Evolutionary conservation across 1,140 invertebrate species (phyloP), one percentile per base, ranked within the genome.

Genomic region (Nautilus pompilius): DNA sequence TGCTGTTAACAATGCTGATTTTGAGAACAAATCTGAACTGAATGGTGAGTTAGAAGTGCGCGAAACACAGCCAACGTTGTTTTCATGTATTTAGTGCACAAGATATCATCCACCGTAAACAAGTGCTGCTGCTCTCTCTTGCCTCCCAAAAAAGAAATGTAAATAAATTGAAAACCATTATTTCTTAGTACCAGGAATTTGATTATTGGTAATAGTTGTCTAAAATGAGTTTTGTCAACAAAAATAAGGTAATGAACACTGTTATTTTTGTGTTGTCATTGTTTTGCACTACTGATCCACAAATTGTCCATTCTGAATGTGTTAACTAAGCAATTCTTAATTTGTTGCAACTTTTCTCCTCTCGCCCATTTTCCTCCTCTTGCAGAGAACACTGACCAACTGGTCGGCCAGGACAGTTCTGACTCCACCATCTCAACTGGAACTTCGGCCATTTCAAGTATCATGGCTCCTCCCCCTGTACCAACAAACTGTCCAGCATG

Each of bases 401-500:
- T n/a, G n/a, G n/a, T n/a, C n/a, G n/a, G 57, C 20, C n/a, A 20
- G 2, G 63, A 67, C 26, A 60, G 54, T 34, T 33, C 34, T 10
- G 55, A 55, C 17, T 57, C 51, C 10, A 56, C 49, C 46, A 56
- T 61, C 36, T 49, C 60, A 22, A 51, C 55, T 13, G 34, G 22
- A 26, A 15, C 33, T 13, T 46, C 58, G 13, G n/a, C 46, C 20
- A 32, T 68, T 20, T 55, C 64, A 20, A 60, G 54, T 30, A 63
- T 77, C 5, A 48, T 79, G 58, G 74, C 75, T 72, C 73, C 75
- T 15, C 72, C 72, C 8, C 49, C 65, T 10, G 60, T 76, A 3
- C 75, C 74, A 0, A 63, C 72, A 17, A 71, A 73, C 28, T 77
- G 71, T 65, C 80, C 80, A 5, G 22, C 71, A 22, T 81, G 80